phyloP scores from a whole-genome alignment of 2,888 invertebrate species.

The Diploptera punctata region DNA sequence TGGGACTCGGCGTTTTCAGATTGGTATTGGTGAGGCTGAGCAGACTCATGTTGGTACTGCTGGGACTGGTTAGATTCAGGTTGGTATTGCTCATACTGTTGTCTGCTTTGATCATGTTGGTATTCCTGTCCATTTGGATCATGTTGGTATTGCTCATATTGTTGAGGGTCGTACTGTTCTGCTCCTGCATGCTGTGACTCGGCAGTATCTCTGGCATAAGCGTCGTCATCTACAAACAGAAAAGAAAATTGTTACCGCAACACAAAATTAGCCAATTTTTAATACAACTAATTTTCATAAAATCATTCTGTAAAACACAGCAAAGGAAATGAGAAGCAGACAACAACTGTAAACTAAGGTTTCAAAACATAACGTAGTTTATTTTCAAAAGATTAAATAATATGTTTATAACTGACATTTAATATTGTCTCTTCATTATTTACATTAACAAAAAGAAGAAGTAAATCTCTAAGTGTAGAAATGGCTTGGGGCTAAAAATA shows the following conservation, averaged over 20 bases:
- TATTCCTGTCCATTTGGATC: constrained; percentile 1
- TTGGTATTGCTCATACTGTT: neutral
- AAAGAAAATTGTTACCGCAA: neutral
- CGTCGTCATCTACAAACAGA: constrained; percentile 35
- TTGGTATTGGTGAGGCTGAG: neutral
- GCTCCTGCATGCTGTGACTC: constrained; percentile 26
- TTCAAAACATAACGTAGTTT: no score
- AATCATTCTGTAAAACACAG: no score
- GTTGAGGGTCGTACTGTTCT: constrained; percentile 32
- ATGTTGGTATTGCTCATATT: constrained; percentile 17
- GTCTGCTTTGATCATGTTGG: neutral
- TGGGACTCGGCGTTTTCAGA: no score
- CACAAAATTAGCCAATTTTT: neutral
- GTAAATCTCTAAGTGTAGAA: no score
- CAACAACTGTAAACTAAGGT: no score
- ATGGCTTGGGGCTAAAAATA: no score
- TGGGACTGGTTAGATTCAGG: constrained; percentile 6
- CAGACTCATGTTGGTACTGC: neutral
- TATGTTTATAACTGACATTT: no score
- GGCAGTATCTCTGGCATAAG: constrained; percentile 31
- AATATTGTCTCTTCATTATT: no score
- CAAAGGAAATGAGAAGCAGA: no score
- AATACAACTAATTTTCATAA: neutral
- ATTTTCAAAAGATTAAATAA: no score
- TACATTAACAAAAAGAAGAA: no score